Conservation (phyloP, 2,113 vertebrate genomes). For the Gallinago undulata region DNA sequence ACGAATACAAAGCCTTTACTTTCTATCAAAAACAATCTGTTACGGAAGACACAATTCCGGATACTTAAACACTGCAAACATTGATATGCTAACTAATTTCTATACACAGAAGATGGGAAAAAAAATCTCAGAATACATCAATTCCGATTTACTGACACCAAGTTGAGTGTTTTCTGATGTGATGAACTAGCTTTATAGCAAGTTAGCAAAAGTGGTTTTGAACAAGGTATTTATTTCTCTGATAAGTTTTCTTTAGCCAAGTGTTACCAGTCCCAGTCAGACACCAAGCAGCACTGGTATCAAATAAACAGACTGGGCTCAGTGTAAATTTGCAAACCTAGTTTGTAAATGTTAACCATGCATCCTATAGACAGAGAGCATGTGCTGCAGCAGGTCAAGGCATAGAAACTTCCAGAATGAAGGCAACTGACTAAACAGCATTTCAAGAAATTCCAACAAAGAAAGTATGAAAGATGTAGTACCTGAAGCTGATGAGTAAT, state of each 20-base stretch:
- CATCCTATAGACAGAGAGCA: not conserved
- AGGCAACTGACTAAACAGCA: not conserved
- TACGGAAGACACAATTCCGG: not conserved
- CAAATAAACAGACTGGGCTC: not conserved
- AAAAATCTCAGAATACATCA: not conserved
- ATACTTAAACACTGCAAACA: not conserved
- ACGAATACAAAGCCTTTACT: not conserved
- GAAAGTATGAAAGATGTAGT: not conserved
- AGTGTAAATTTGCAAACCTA: not conserved
- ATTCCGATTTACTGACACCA: not conserved
- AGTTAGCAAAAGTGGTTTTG: not conserved
- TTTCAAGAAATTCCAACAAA: not conserved
- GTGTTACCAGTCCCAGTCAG: not conserved
- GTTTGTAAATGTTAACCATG: not conserved
- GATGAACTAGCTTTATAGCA: not conserved
- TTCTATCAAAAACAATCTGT: not conserved
- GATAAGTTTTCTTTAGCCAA: not conserved
- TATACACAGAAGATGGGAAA: not conserved
- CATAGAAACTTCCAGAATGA: not conserved
- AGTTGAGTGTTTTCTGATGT: not conserved
- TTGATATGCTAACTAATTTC: not conserved
- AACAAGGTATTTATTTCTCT: not conserved
- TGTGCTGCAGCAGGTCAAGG: not conserved
- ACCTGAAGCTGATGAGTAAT: conserved; percentile 95
- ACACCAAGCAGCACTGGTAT: not conserved